Base-by-base conservation (phyloP, 2,113 vertebrate species). In the Ochotona princeps region DNA sequence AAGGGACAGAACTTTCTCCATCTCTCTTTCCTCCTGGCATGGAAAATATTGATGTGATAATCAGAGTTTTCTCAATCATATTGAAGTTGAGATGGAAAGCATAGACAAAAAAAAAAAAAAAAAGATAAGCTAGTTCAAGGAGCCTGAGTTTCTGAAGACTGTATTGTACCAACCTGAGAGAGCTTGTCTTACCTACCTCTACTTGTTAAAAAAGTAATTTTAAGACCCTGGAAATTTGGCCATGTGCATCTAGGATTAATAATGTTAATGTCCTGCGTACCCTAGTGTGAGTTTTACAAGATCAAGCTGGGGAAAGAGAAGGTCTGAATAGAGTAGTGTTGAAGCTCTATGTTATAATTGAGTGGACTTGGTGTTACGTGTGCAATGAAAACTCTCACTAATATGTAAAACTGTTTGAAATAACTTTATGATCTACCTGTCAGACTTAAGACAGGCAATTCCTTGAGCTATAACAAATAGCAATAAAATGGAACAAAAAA, bases 101-200 rank as follows among this genome's bases (percentile, higher is more conserved):
- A 67, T 0, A 14, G 38, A 6, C 38, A 44, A 44, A 44, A 44
- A 44, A 21, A 32, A 44, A n/a, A 73, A 35, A 81, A 60, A 17
- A 23, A 44, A 14, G 21, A 8, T 1, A 13, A 60, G 1, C 20
- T 90, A 44, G 21, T 47, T 13, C 61, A 72, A 54, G 32, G 60
- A 66, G 15, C 28, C 9, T 25, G 26, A 44, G n/a, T 82, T 17
- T 30, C 25, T 88, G 5, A 35, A 82, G 73, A 44, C 1, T 84
- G 0, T 0, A 0, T 76, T 7, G 8, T 75, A 57, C 1, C 14
- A 72, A 13, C 3, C 1, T 28, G 5, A 3, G 23, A 49, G 51
- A 35, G 21, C 2, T n/a, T 18, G 21, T 26, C 26, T 44, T n/a
- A 2, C 35, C 32, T 14, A 67, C 5, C 7, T 49, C 9, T 69